These are phyloP conservation scores for Diogma glabrata DNA, from an alignment of 2,888 invertebrate genomes.

Conservation along the genomic window DNA sequence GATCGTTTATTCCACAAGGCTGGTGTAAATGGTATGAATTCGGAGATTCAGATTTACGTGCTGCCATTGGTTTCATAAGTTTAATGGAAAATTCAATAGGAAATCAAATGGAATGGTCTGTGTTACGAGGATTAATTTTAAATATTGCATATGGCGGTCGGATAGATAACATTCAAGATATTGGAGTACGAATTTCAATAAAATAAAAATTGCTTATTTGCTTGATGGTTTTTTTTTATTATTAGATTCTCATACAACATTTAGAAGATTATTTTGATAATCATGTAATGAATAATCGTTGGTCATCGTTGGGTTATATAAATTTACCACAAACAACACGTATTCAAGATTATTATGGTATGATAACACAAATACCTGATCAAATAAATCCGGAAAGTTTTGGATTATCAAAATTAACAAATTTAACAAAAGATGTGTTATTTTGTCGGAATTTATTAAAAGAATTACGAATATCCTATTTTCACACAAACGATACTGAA, in stretches of 20 bases:
- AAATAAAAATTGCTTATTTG: too few species aligned
- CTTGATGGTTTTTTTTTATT: background rate
- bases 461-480: constrained; percentile 24
- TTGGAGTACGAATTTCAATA: constrained; percentile 16
- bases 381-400: constrained; percentile 31
- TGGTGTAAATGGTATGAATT: constrained; percentile 88
- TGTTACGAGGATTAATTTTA: constrained; percentile 63
- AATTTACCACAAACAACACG: constrained; percentile 30
- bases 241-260: constrained; percentile 38
- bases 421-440: constrained; percentile 29
- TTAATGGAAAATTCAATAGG: constrained; percentile 32
- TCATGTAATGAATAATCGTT: constrained; percentile 46
- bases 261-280: constrained; percentile 48
- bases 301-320: constrained; percentile 42
- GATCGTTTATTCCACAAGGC: constrained; percentile 85
- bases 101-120: constrained; percentile 49
- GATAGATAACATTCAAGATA: constrained; percentile 66
- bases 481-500: constrained; percentile 28
- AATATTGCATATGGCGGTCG: constrained; percentile 78
- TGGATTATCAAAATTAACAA: constrained; percentile 31
- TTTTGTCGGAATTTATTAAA: constrained; percentile 28
- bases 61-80: constrained; percentile 49
- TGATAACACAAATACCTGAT: constrained; percentile 30
- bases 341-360: constrained; percentile 31
- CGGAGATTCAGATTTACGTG: constrained; percentile 65